Evolutionary conservation across 1,140 invertebrate species (phyloP).

Genomic region (Coptotermes formosanus): DNA sequence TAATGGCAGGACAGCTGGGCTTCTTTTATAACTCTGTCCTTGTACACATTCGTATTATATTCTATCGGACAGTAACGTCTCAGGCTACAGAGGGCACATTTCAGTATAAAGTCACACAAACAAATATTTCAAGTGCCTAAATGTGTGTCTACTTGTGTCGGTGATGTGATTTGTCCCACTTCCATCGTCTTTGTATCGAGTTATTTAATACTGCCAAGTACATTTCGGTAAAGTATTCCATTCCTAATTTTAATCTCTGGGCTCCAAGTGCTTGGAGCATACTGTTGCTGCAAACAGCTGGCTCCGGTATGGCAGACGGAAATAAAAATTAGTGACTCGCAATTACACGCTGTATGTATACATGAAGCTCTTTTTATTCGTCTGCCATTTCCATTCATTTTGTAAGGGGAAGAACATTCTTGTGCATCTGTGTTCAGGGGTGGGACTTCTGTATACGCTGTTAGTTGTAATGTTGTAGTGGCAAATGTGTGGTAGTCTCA

Average conservation of each 20-base stretch:
- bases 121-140: background rate
- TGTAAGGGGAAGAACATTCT: background rate
- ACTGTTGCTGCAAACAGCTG: too few species aligned
- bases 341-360: background rate
- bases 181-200: background rate
- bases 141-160: background rate
- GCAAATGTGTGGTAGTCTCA: background rate
- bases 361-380: background rate
- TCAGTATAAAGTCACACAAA: background rate
- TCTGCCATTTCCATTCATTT: background rate
- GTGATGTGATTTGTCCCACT: background rate
- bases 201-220: background rate
- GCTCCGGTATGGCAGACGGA: background rate
- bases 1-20: too few species aligned
- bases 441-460: background rate
- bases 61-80: too few species aligned
- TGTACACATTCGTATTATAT: too few species aligned
- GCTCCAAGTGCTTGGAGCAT: background rate
- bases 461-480: background rate
- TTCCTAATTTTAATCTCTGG: background rate
- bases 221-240: background rate
- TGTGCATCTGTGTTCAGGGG: background rate
- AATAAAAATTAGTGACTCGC: background rate
- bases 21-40: too few species aligned
- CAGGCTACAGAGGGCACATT: too few species aligned